A percentile compares a stretch with the other conserved stretches of the same genome.
Evolutionary conservation across 53 echinoderm and acorn worm species (phyloP).

Genomic region (Hippasteria phrygiana): DNA sequence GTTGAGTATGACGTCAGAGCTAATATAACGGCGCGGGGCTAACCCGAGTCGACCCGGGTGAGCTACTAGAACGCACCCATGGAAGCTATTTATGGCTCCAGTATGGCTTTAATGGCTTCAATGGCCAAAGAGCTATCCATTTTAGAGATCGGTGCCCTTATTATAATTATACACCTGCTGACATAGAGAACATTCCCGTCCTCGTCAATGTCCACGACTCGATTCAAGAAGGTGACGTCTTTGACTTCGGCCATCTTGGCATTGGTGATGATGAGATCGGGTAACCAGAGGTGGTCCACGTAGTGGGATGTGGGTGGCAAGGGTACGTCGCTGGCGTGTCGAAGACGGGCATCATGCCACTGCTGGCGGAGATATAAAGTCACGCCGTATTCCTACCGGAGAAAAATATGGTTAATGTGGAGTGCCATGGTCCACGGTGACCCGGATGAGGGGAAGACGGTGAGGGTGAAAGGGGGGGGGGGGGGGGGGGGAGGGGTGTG

Average conservation of each 20-base stretch:
- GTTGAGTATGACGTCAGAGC: no score
- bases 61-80: no score
- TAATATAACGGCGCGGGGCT: no score
- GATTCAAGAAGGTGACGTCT: slow-evolving; percentile 72
- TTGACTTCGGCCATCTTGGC: slow-evolving; percentile 72
- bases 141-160: no score
- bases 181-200: slow-evolving; percentile 73
- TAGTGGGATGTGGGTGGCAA: slow-evolving; percentile 76
- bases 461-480: no score
- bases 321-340: slow-evolving; percentile 46
- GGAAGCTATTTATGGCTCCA: no score
- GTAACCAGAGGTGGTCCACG: slow-evolving; percentile 79
- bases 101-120: no score
- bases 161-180: slow-evolving; percentile 54
- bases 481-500: no score
- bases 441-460: no score
- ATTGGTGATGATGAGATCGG: slow-evolving; percentile 82
- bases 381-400: slow-evolving; percentile 75
- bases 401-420: not conserved
- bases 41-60: no score
- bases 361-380: slow-evolving; percentile 77
- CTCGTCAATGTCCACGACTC: slow-evolving; percentile 62
- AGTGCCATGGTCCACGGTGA: no score
- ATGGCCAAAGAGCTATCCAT: no score
- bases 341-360: slow-evolving; percentile 83